Base-by-base conservation (phyloP, 2,113 vertebrate genomes). In the Turnix velox region DNA sequence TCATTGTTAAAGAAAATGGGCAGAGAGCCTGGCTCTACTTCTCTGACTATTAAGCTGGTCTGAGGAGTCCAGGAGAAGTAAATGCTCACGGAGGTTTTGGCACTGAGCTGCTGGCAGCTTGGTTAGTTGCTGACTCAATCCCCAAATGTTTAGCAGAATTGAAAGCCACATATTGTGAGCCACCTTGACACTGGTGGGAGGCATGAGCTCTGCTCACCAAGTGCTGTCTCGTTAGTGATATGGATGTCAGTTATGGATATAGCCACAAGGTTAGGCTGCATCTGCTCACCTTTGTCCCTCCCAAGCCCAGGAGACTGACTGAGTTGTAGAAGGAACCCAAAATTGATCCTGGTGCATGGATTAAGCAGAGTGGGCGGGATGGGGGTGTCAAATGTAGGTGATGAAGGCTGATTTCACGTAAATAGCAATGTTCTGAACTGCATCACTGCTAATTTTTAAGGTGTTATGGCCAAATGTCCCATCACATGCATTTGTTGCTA, bases 211-310 rank as follows among this genome's bases (percentile, higher is more conserved):
- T 58, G 81, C 74, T 84, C 54, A 10, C 22, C 54, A 43, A 43
- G 66, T 71, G 1, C 68, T 22, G 28, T 14, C 72, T 39, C 4
- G 0, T 35, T 45, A 61, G 31, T 19, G n/a, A 2, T 3, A 7
- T 0, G 2, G 37, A 7, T 2, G 1, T 42, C 1, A 0, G 23
- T 74, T 61, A 59, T 0, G 0, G 48, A 33, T 40, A 43, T 40
- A 43, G 43, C 43, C 84, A 2, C n/a, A 2, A 4, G 15, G 28
- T 7, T 76, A 6, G 7, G 28, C 45, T 84, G 31, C 37, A 6
- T 18, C 52, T 73, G 13, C 39, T 48, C 0, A 0, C 43, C 39
- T 61, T 25, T 52, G 42, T 37, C 31, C 18, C 13, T 74, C 6
- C 16, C 33, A 20, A n/a, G 18, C 17, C 20, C 58, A 20, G 45